Conservation (phyloP, 2,797 vertebrate species). For the Fringilla coelebs region DNA sequence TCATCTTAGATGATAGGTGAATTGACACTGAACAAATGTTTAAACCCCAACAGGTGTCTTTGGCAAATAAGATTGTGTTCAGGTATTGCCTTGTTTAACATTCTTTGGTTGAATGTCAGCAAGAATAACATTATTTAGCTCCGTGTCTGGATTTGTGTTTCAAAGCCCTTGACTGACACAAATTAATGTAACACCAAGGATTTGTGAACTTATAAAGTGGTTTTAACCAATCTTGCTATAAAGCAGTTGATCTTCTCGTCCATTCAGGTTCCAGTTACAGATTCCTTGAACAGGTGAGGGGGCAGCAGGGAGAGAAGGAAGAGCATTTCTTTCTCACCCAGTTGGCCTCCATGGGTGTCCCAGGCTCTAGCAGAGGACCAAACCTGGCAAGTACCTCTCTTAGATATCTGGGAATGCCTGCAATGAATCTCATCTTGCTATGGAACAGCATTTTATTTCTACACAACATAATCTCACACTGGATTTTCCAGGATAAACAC, state of each 20-base stretch:
- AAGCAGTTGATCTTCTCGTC: neutral
- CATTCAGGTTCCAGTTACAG: neutral
- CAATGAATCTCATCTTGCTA: neutral
- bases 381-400: neutral
- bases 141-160: neutral
- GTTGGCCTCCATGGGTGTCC: neutral
- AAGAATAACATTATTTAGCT: neutral
- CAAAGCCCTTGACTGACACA: neutral
- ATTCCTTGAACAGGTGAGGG: neutral
- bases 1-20: neutral
- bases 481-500: neutral
- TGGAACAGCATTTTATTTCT: neutral
- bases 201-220: neutral
- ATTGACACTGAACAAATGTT: neutral
- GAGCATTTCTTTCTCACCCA: neutral
- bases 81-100: neutral
- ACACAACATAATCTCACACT: neutral
- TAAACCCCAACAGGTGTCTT: neutral
- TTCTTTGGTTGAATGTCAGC: neutral
- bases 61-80: neutral
- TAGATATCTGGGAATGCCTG: neutral
- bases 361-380: neutral
- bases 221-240: neutral
- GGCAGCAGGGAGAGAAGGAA: neutral
- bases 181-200: neutral